Conservation (phyloP, 35 echinoderm and acorn worm genomes). For the Lytechinus pictus region DNA sequence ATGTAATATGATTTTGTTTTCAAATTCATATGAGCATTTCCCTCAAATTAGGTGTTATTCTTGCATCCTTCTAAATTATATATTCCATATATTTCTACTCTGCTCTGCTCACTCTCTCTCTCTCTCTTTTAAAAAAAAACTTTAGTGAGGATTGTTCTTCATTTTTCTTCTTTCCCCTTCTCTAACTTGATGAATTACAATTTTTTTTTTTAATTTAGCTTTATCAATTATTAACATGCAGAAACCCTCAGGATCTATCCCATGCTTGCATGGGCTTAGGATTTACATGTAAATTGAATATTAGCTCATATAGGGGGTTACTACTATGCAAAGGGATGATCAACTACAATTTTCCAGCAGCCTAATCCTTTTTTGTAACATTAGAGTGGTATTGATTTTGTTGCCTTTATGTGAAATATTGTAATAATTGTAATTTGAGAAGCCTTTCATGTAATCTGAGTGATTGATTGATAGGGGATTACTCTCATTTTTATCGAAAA, state of each 20-base stretch:
- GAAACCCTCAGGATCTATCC: background rate
- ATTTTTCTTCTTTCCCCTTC: background rate
- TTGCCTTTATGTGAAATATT: background rate
- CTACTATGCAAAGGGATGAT: background rate
- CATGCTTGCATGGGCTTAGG: background rate
- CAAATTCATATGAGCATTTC: too few relatives aligned
- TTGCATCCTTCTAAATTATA: too few relatives aligned
- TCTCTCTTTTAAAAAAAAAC: too few relatives aligned
- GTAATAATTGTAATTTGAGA: background rate
- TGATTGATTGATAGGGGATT: background rate
- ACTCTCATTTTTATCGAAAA: background rate
- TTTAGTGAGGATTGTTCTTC: background rate
- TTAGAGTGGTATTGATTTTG: background rate
- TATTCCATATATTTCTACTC: too few relatives aligned
- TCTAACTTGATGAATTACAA: background rate
- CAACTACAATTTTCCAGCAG: background rate
- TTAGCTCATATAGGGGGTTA: background rate
- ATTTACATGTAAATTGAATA: constrained; percentile 21
- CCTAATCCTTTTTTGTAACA: background rate
- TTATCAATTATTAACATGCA: background rate
- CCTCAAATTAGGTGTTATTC: too few relatives aligned
- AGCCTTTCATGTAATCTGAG: background rate
- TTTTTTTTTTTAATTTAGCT: background rate
- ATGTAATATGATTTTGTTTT: too few relatives aligned
- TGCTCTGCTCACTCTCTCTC: too few relatives aligned